Conservation (phyloP, 1,140 invertebrate species). For the Halesus radiatus region DNA sequence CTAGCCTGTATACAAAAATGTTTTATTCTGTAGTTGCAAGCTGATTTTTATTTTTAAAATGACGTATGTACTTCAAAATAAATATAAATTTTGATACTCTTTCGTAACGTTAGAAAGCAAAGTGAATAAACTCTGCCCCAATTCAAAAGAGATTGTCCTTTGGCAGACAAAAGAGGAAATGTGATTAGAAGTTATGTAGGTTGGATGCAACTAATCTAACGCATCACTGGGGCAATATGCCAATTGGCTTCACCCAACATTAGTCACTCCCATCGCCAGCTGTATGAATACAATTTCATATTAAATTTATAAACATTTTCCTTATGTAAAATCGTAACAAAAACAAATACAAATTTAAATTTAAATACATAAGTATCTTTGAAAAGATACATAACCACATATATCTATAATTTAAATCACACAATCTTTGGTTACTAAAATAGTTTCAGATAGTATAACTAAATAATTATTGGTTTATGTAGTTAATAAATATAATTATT, state of each 20-base stretch:
- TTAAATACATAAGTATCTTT: not conserved
- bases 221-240: constrained; percentile 23
- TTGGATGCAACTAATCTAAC: not conserved
- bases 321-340: not conserved
- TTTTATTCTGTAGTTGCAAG: no score
- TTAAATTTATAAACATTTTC: not conserved
- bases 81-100: not conserved
- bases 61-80: no score
- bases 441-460: no score
- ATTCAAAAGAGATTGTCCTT: constrained; percentile 46
- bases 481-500: no score
- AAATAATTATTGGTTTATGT: no score
- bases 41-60: no score
- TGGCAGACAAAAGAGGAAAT: constrained; percentile 52
- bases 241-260: constrained; percentile 4
- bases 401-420: no score
- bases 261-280: not conserved
- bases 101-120: not conserved
- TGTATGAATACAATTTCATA: not conserved
- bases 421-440: no score
- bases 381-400: not conserved
- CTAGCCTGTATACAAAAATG: constrained; percentile 61
- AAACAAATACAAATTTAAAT: not conserved
- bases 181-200: not conserved
- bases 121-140: constrained; percentile 24